Base-by-base conservation (phyloP, 2,797 vertebrate species). In the Aeoliscus strigatus region DNA sequence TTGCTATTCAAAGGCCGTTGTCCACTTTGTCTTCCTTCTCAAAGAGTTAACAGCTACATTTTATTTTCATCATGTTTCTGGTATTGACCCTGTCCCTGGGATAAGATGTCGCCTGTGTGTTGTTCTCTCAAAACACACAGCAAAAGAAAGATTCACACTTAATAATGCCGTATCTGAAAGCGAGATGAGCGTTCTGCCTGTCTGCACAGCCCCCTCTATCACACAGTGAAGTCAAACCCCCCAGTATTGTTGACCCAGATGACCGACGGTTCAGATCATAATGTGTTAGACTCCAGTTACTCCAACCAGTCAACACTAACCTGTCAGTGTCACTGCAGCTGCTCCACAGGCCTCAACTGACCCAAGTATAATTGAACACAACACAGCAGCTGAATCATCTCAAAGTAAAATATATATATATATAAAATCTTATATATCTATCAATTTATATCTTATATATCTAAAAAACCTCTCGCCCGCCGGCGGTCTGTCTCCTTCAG, bases 311-410 rank as follows among this genome's bases (percentile, higher is more conserved):
- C 35, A 45, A 16, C 21, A 14, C 28, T 28, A 38, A 42, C 40
- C 38, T 23, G 39, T 15, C 43, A 43, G 11, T 39, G 43, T 44
- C 15, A 27, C 33, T 21, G 10, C n/a, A 42, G 27, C 27, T 39
- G 13, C 28, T 56, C 33, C 30, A 2, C 32, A 46, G 52, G 2
- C 62, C 63, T 46, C 32, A 18, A 50, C 28, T 50, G 35, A 47
- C 50, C 34, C 46, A 8, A 5, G 35, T 56, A 57, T 75, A 70
- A 76, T 43, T 29, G 35, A 66, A 78, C 33, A 40, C 38, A 69
- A 59, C 43, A 28, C 48, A 77, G 47, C 73, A 77, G 60, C 40
- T 46, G 13, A 49, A 71, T 32, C 44, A 45, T 38, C 47, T 50
- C 14, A 45, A n/a, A n/a, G n/a, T 18, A 59, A 32, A 45, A 51